These are phyloP conservation scores for Acropora tenuis DNA, from an alignment of 64 coral and sea anemone species.

Conservation along the genomic window DNA sequence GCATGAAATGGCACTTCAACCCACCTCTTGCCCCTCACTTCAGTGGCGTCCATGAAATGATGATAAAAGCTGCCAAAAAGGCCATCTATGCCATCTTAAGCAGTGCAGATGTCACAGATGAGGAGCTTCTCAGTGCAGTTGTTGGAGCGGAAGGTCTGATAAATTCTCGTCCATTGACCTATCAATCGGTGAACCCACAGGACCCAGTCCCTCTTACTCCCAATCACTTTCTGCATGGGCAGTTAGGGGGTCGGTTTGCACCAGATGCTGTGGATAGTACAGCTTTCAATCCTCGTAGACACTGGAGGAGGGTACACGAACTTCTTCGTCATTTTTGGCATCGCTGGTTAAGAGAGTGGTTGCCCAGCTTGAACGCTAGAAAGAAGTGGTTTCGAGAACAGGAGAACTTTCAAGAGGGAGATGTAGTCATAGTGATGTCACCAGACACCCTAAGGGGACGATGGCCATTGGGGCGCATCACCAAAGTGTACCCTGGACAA, in stretches of 20 bases:
- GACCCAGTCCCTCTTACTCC: not conserved
- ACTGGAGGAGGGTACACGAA: conserved; percentile 31
- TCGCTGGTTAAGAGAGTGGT: conserved; percentile 37
- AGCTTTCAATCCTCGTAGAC: conserved; percentile 15
- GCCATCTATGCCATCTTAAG: not conserved
- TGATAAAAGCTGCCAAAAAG: conserved; percentile 47
- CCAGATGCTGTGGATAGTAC: not conserved
- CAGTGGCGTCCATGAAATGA: conserved; percentile 40
- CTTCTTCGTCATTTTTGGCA: conserved; percentile 42
- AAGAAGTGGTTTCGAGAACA: conserved; percentile 20
- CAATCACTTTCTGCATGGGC: conserved; percentile 10
- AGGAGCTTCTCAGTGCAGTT: conserved; percentile 11
- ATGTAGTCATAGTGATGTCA: conserved; percentile 1
- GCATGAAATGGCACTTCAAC: conserved; percentile 31
- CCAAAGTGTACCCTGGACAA: not conserved
- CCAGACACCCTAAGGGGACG: conserved; percentile 13
- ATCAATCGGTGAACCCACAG: conserved; percentile 28
- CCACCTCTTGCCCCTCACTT: conserved; percentile 27
- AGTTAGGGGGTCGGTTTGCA: conserved; percentile 8
- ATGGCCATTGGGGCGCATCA: conserved; percentile 30
- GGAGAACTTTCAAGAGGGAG: conserved; percentile 10
- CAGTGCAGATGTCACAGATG: not conserved
- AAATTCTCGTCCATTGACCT: conserved; percentile 17
- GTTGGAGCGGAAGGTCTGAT: conserved; percentile 51
- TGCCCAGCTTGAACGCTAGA: conserved; percentile 17